Conservation (phyloP, 2,888 invertebrate genomes). For the Chalcosyrphus nemorum region DNA sequence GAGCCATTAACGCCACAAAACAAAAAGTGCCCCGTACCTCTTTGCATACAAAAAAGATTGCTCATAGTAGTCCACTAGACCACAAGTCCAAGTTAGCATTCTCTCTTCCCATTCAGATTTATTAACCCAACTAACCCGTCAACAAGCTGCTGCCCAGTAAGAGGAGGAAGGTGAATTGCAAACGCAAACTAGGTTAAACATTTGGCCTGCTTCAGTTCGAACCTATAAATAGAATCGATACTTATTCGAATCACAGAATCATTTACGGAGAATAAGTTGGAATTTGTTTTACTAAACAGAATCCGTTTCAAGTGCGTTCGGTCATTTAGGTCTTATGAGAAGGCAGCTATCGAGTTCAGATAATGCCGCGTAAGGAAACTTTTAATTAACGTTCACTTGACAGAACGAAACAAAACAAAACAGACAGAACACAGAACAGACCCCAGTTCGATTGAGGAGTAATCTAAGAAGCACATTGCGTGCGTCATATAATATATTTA, state of each 20-base stretch:
- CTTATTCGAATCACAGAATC: neutral
- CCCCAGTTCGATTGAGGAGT: too few species aligned
- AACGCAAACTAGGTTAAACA: constrained; percentile 58
- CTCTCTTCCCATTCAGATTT: constrained; percentile 38
- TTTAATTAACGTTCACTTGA: too few species aligned
- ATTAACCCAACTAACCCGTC: constrained; percentile 17
- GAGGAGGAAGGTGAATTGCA: constrained; percentile 45
- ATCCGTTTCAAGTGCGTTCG: constrained; percentile 38
- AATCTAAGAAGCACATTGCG: constrained; percentile 5
- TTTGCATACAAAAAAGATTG: constrained; percentile 3
- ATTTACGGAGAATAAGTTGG: too few species aligned
- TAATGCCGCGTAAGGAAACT: too few species aligned
- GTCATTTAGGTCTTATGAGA: constrained; percentile 18
- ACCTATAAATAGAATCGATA: constrained; percentile 52
- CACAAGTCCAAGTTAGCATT: neutral
- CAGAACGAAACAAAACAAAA: neutral
- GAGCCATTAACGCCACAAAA: constrained; percentile 54
- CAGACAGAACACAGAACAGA: too few species aligned
- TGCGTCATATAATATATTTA: constrained; percentile 19
- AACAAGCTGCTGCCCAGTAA: neutral
- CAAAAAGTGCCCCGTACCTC: neutral
- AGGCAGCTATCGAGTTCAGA: too few species aligned
- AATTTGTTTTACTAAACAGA: constrained; percentile 40
- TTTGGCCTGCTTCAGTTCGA: constrained; percentile 45
- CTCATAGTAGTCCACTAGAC: constrained; percentile 2